Percentiles rank a stretch among this genome's conserved stretches.
These are phyloP conservation scores for Pomacea canaliculata DNA, from an alignment of 2,888 invertebrate genomes.

Conservation along the genomic window DNA sequence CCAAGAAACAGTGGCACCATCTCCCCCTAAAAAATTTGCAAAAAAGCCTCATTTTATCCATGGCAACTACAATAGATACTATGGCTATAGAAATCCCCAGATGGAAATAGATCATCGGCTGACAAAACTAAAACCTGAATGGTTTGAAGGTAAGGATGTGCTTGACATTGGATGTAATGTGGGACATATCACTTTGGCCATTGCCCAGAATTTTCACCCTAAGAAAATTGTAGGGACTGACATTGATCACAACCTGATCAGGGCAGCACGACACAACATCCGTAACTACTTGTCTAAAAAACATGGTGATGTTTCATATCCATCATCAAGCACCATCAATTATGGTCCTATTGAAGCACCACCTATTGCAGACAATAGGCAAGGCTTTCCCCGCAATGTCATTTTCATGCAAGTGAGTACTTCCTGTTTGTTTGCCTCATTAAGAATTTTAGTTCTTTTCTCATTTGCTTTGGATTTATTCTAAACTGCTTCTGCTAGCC, in stretches of 20 bases:
- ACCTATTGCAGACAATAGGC: conserved; percentile 39
- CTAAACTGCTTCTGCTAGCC: no score
- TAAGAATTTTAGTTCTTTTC: no score
- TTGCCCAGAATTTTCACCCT: conserved; percentile 89
- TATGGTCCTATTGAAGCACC: conserved; percentile 82
- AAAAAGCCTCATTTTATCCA: conserved; percentile 82
- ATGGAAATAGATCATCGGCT: conserved; percentile 83
- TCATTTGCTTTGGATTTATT: no score
- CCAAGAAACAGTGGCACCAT: conserved; percentile 13
- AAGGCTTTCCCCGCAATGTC: conserved; percentile 87
- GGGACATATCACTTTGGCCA: conserved; percentile 91
- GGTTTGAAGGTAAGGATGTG: conserved; percentile 90
- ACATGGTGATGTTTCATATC: conserved; percentile 74
- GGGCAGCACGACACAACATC: conserved; percentile 81
- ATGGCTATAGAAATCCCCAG: conserved; percentile 91
- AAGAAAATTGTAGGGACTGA: conserved; percentile 91
- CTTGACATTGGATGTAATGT: conserved; percentile 98
- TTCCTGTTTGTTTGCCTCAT: neutral
- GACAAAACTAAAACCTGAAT: conserved; percentile 83
- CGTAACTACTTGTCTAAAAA: conserved; percentile 74
- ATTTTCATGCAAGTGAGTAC: conserved; percentile 85
- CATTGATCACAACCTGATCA: conserved; percentile 89
- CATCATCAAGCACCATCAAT: conserved; percentile 88
- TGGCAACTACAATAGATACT: conserved; percentile 97
- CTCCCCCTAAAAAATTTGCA: conserved; percentile 37